A percentile compares a stretch with the other conserved stretches of the same genome.
Conservation (phyloP, 2,113 vertebrate genomes). For the Geococcyx californianus region DNA sequence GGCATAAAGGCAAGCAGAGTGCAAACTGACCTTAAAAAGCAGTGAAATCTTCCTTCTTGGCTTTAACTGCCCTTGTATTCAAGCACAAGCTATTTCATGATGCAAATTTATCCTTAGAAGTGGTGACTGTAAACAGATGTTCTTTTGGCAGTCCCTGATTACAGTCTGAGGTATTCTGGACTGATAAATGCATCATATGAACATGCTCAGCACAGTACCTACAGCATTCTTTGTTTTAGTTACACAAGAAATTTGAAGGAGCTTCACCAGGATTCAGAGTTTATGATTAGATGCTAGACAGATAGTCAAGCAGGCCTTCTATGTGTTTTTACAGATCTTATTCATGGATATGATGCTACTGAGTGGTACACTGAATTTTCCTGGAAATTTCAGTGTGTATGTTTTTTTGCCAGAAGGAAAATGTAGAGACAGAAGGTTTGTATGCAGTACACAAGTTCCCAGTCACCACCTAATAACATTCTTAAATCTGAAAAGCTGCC, state of each 20-base stretch:
- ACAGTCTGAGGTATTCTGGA: background rate
- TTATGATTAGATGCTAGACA: background rate
- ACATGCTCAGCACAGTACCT: background rate
- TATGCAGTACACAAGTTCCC: background rate
- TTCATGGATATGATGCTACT: background rate
- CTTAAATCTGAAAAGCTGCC: background rate
- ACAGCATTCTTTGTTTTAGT: background rate
- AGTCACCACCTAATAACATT: background rate
- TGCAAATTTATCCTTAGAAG: background rate
- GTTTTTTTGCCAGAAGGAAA: background rate
- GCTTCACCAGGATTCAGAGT: background rate
- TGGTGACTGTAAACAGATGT: background rate
- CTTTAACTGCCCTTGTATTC: background rate
- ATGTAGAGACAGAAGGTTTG: background rate
- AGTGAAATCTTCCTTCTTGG: background rate
- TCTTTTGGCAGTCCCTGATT: background rate
- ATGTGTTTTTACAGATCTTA: background rate
- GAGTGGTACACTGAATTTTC: background rate
- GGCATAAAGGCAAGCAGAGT: background rate
- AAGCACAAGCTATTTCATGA: background rate
- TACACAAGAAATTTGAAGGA: background rate
- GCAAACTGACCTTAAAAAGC: background rate
- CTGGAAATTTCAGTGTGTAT: background rate
- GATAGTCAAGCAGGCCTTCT: background rate
- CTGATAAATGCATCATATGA: background rate